Base-by-base conservation (phyloP, 2,888 invertebrate genomes). In the Trachelus tabidus region DNA sequence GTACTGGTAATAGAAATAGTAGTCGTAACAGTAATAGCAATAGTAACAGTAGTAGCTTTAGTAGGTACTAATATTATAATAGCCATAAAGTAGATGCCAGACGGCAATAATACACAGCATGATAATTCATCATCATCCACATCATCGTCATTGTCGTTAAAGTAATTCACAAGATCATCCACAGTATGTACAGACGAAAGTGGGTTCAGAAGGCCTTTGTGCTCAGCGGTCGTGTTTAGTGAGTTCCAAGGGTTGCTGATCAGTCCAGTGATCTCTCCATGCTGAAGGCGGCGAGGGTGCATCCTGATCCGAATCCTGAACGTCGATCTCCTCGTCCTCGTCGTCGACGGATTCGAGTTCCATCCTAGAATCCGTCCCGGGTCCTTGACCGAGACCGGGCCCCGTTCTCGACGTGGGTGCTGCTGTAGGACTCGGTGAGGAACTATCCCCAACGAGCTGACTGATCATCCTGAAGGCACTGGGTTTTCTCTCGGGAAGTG, bases 261-360 rank as follows among this genome's bases (percentile, higher is more conserved):
- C 92, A 88, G 86, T 88, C 90, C 89, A 90, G 73, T 88, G 90
- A 89, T 90, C 90, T 77, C 91, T 83, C 90, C 91, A 91, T 11
- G 86, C 89, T 40, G 89, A 85, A 76, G 89, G 87, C 85, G 91
- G 93, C 79, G 92, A 92, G 12, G 92, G 90, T 81, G 92, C 90
- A 78, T 95, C 95, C 77, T 94, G 93, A 83, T 96, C 96, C 75
- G 95, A 95, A 85, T 97, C 97, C 89, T 97, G 96, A 12, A 97
- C 97, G 92, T 97, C 97, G 88, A 97, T 97, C 92, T 97, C 97
- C 90, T 95, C 95, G 87, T 96, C 96, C 79, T 90, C 90, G 78
- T 90, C 89, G 75, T 90, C 88, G 69, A 81, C 76, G 76, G 83
- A 77, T 77, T 84, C 83, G 11, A 82, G 74, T 11, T 83, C 86